phyloP scores from a whole-genome alignment of 2,797 vertebrate genomes.

The Triplophysa bombifrons region DNA sequence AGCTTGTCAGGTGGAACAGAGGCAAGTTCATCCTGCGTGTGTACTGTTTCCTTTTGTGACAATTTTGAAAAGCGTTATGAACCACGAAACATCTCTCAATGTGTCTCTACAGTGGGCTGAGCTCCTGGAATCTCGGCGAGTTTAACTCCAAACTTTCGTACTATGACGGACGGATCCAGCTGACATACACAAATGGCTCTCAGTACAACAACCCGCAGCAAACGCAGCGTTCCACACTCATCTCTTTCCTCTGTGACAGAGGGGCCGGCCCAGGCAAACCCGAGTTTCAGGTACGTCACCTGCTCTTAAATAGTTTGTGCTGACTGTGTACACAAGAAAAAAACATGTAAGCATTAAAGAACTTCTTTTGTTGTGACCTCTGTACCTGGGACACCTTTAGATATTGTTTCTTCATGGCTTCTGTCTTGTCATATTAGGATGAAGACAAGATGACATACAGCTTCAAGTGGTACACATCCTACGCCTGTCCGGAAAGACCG shows the following conservation, averaged over 20 bases:
- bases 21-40: constrained; percentile 67
- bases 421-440: constrained; percentile 65
- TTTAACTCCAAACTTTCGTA: constrained; percentile 85
- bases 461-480: constrained; percentile 94
- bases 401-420: background rate
- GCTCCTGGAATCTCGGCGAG: constrained; percentile 85
- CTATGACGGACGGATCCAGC: constrained; percentile 92
- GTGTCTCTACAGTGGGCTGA: constrained; percentile 53
- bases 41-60: background rate
- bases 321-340: background rate
- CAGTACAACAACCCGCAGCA: constrained; percentile 83
- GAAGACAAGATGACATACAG: constrained; percentile 92
- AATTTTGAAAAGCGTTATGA: background rate
- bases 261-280: constrained; percentile 82
- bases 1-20: constrained; percentile 84
- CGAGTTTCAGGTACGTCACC: constrained; percentile 84
- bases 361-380: background rate
- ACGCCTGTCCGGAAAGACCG: constrained; percentile 88
- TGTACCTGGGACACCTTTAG: background rate
- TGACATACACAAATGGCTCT: constrained; percentile 85
- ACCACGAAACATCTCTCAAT: background rate
- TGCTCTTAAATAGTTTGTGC: background rate
- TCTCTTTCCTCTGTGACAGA: constrained; percentile 92
- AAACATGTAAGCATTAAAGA: background rate
- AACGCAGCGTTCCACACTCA: constrained; percentile 82